phyloP scores from a whole-genome alignment of 2,797 vertebrate species.

The Diplodus sargus region DNA sequence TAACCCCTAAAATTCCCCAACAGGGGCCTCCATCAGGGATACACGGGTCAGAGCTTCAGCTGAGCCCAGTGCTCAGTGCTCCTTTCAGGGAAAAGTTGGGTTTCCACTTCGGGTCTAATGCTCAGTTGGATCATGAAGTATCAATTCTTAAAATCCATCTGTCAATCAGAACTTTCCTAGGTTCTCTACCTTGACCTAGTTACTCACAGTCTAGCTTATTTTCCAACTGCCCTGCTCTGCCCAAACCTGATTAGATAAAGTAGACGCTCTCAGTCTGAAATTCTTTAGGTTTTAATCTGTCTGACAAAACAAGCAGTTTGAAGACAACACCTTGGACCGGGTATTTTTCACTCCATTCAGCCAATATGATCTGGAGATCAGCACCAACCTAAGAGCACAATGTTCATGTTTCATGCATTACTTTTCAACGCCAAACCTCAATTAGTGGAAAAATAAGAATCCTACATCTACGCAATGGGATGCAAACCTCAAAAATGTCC shows the following conservation, averaged over 20 bases:
- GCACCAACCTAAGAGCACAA: not conserved
- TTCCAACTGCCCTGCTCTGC: not conserved
- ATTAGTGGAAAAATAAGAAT: conserved; percentile 1
- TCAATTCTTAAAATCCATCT: conserved; percentile 6
- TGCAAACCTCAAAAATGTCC: conserved; percentile 37
- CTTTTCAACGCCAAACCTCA: not conserved
- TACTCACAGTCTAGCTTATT: not conserved
- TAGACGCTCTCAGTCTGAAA: not conserved
- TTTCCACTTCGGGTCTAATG: conserved; percentile 1
- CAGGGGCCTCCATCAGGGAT: conserved; percentile 54
- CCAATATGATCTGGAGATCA: not conserved
- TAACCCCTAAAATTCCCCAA: conserved; percentile 45
- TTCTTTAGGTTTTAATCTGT: not conserved
- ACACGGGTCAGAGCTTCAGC: conserved; percentile 55
- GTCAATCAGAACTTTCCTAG: not conserved
- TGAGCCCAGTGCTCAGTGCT: conserved; percentile 23
- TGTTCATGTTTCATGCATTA: conserved; percentile 4
- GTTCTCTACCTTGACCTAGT: not conserved
- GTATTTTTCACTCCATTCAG: not conserved
- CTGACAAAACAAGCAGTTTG: not conserved
- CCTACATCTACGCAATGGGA: not conserved
- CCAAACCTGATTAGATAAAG: not conserved
- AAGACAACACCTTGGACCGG: not conserved
- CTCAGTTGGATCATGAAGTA: not conserved
- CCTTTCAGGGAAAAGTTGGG: conserved; percentile 27